Evolutionary conservation across 2,888 invertebrate genomes (phyloP).

Genomic region (Beris chalybata): DNA sequence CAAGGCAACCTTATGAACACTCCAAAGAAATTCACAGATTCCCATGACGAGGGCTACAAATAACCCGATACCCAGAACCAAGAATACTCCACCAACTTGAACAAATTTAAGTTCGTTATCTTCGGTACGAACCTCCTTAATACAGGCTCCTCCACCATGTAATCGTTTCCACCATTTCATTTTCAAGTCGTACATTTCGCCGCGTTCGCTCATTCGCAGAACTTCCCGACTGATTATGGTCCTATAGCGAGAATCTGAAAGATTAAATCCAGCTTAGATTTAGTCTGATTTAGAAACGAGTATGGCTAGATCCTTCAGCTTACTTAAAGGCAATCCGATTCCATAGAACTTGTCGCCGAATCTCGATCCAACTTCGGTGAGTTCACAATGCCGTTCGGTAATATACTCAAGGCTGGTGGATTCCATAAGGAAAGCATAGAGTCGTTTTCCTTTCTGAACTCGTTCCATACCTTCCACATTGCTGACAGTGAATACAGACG

Average conservation of each 20-base stretch:
- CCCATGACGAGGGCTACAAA: conserved; percentile 72
- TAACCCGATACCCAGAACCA: conserved; percentile 78
- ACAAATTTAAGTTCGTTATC: conserved; percentile 53
- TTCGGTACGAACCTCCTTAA: conserved; percentile 44
- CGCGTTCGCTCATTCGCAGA: conserved; percentile 86
- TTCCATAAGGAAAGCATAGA: conserved; percentile 96
- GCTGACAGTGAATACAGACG: conserved; percentile 77
- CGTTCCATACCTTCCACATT: conserved; percentile 87
- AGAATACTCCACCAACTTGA: conserved; percentile 90
- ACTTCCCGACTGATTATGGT: conserved; percentile 86
- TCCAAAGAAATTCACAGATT: conserved; percentile 81
- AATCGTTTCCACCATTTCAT: conserved; percentile 89
- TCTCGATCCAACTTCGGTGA: conserved; percentile 79
- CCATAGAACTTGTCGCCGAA: conserved; percentile 93
- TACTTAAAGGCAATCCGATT: conserved; percentile 89
- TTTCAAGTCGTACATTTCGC: conserved; percentile 77
- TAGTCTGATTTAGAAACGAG: conserved; percentile 6
- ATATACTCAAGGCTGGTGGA: conserved; percentile 93
- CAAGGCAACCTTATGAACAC: conserved; percentile 75
- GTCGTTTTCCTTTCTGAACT: conserved; percentile 74
- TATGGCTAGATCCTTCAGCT: conserved; percentile 51
- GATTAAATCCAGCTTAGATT: background rate
- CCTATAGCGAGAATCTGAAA: conserved; percentile 73
- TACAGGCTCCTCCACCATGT: conserved; percentile 56
- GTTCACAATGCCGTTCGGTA: conserved; percentile 80